Conservation (phyloP, 2,113 vertebrate genomes). For the Oncorhynchus nerka region DNA sequence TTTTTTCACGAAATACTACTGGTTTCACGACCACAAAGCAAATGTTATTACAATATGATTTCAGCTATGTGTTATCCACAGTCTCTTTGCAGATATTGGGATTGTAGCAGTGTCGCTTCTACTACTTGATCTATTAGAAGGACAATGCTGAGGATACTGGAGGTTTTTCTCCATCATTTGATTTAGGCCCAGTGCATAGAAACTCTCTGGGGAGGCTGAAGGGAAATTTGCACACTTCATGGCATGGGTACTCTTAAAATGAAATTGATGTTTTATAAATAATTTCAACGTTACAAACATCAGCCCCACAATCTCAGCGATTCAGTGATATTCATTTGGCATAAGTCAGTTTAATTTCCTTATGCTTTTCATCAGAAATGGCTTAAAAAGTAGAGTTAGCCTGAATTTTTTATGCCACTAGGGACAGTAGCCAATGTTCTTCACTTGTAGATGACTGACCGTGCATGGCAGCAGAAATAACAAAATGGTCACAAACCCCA, state of each 20-base stretch:
- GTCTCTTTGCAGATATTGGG: not conserved
- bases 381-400: conserved; percentile 89
- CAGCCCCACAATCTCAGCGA: conserved; percentile 90
- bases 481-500: conserved; percentile 87
- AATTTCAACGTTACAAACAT: conserved; percentile 92
- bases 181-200: too few relatives aligned
- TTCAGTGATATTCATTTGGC: conserved; percentile 97
- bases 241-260: conserved; percentile 85
- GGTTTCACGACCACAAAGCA: too few relatives aligned
- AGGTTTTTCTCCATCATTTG: not conserved
- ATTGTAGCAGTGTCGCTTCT: too few relatives aligned
- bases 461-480: conserved; percentile 93
- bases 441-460: conserved; percentile 84
- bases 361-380: conserved; percentile 96
- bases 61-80: conserved; percentile 18
- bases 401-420: conserved; percentile 97
- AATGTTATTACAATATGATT: conserved; percentile 32
- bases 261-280: conserved; percentile 99
- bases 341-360: conserved; percentile 96
- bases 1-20: too few relatives aligned
- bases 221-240: conserved; percentile 83
- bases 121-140: conserved; percentile 1
- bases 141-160: conserved; percentile 24
- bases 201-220: conserved; percentile 48
- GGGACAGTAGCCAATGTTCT: conserved; percentile 85